Conservation (phyloP, 1,140 invertebrate species). For the Phenacoccus solenopsis region DNA sequence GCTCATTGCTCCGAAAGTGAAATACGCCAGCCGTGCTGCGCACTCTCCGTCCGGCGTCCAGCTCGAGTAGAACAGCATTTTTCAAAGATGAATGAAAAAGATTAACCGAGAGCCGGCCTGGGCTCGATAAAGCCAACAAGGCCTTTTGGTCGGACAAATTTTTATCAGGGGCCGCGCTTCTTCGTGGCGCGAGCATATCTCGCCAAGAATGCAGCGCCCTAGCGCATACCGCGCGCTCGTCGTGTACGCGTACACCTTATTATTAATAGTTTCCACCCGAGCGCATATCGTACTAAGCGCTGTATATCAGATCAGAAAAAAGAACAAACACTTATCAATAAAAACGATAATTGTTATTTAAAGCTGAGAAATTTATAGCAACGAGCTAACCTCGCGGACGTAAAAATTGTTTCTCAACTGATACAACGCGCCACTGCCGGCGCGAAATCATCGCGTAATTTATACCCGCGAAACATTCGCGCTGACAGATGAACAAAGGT, state of each 20-base stretch:
- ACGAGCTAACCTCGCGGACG: not conserved
- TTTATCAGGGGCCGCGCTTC: not conserved
- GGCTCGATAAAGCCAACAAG: not conserved
- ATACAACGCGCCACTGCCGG: not conserved
- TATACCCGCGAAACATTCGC: not conserved
- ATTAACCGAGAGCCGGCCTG: not conserved
- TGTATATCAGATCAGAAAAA: not conserved
- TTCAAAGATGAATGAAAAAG: not conserved
- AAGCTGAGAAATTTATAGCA: not conserved
- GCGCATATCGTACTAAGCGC: not conserved
- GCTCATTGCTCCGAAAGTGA: not conserved
- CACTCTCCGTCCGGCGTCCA: not conserved
- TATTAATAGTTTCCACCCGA: not conserved
- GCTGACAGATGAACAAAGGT: not conserved
- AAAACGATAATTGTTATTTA: conserved; percentile 3
- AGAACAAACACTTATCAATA: not conserved
- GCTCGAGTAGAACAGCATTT: not conserved
- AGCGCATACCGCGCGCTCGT: not conserved
- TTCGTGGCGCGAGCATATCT: not conserved
- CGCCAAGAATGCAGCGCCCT: not conserved
- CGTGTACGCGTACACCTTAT: not conserved
- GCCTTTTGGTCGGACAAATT: not conserved
- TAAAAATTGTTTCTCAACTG: not conserved
- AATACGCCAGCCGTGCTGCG: too few species aligned
- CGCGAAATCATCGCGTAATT: not conserved